Evolutionary conservation across 2,797 vertebrate genomes (phyloP).

Genomic region (Eospalax fontanierii): DNA sequence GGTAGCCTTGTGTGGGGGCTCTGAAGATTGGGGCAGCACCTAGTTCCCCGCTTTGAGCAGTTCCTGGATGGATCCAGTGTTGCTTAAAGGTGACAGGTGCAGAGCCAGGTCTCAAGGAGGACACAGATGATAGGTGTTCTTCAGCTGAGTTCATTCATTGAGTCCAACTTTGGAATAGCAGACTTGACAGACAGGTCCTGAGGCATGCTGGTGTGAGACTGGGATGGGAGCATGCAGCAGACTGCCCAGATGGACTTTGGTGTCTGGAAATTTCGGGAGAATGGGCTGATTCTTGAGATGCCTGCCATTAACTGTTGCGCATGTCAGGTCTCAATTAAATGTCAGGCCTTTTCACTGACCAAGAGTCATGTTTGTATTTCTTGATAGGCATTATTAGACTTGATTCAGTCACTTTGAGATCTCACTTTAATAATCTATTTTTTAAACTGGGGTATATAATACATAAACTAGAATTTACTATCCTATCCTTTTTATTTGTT

Average conservation of each 20-base stretch:
- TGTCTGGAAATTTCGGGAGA: not conserved
- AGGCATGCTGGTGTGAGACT: not conserved
- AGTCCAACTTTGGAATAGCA: not conserved
- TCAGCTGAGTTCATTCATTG: no score
- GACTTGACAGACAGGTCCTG: not conserved
- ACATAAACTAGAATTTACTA: not conserved
- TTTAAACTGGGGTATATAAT: not conserved
- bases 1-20: not conserved
- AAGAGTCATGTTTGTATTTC: not conserved
- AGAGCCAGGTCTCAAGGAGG: not conserved
- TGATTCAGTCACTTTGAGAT: slow-evolving; percentile 2
- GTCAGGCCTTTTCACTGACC: not conserved
- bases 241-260: not conserved
- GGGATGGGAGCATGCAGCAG: not conserved
- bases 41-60: not conserved
- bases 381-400: not conserved
- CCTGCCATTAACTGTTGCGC: not conserved
- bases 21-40: not conserved
- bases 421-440: not conserved
- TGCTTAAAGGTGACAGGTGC: not conserved
- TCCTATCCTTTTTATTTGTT: not conserved
- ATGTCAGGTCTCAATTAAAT: not conserved
- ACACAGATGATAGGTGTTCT: no score
- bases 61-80: not conserved
- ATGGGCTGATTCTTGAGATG: not conserved